phyloP scores from a whole-genome alignment of 37 sponge, comb jelly and placozoan genomes.

The Agelas oroides region DNA sequence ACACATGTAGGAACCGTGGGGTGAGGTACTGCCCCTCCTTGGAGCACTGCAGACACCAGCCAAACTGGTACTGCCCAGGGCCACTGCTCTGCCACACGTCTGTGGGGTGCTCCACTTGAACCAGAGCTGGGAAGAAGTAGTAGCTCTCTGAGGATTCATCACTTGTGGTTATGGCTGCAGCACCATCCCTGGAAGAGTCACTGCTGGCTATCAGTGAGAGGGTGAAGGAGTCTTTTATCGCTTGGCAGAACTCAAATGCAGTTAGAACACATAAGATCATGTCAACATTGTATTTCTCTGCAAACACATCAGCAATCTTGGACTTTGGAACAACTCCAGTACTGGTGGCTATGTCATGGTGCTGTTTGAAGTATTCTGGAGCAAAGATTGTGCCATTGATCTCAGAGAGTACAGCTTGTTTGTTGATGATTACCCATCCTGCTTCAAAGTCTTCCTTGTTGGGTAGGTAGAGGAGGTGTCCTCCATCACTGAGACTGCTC shows the following conservation, averaged over 20 bases:
- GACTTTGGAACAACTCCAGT: slow-evolving; percentile 25
- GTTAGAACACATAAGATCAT: slow-evolving; percentile 17
- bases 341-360: not conserved
- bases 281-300: not conserved
- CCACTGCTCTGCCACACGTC: not conserved
- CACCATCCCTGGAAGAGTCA: too few relatives aligned
- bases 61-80: not conserved
- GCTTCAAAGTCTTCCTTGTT: not conserved
- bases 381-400: slow-evolving; percentile 38
- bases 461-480: slow-evolving; percentile 7
- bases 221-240: not conserved
- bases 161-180: not conserved
- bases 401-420: slow-evolving; percentile 8
- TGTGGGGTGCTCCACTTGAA: not conserved
- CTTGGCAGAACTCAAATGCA: slow-evolving; percentile 25
- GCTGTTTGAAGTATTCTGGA: slow-evolving; percentile 8
- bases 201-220: not conserved
- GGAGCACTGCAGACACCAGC: slow-evolving; percentile 3
- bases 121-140: slow-evolving; percentile 41
- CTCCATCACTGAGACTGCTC: slow-evolving; percentile 2
- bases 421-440: slow-evolving; percentile 21
- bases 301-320: not conserved
- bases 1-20: slow-evolving; percentile 27
- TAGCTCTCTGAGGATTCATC: not conserved
- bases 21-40: slow-evolving; percentile 16